A percentile compares a stretch with the other conserved stretches of the same genome.
These are phyloP conservation scores for Nymphalis c-album DNA, from an alignment of 2,888 invertebrate genomes.

Conservation along the genomic window DNA sequence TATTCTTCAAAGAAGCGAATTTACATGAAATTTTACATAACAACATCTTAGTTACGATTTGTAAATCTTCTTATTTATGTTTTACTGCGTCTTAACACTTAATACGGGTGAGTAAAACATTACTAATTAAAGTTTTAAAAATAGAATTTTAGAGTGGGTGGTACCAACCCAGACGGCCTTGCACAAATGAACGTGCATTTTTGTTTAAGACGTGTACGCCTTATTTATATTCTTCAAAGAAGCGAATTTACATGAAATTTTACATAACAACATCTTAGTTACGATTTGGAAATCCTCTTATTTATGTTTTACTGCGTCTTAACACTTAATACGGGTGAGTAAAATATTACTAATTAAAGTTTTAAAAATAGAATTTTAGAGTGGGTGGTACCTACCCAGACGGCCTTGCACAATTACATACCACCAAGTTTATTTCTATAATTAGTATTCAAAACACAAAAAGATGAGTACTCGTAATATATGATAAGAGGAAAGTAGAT, in stretches of 20 bases:
- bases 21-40: conserved; percentile 23
- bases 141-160: no score
- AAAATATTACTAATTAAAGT: no score
- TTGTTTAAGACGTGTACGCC: conserved; percentile 16
- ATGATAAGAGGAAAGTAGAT: background rate
- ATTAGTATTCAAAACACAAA: no score
- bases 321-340: no score
- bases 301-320: background rate
- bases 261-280: conserved; percentile 16
- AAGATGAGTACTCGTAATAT: background rate
- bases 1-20: conserved; percentile 15
- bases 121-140: no score
- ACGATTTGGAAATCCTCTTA: background rate
- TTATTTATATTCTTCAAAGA: conserved; percentile 18
- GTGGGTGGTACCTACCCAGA: no score
- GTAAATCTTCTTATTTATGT: background rate
- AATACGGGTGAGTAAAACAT: no score
- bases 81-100: background rate
- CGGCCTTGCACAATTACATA: no score
- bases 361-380: no score
- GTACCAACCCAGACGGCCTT: no score
- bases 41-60: conserved; percentile 5
- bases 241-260: conserved; percentile 21
- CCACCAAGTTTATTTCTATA: no score
- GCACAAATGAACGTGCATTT: conserved; percentile 20